Base-by-base conservation (phyloP, 2,888 invertebrate species). In the Himalopsyche japonica region DNA sequence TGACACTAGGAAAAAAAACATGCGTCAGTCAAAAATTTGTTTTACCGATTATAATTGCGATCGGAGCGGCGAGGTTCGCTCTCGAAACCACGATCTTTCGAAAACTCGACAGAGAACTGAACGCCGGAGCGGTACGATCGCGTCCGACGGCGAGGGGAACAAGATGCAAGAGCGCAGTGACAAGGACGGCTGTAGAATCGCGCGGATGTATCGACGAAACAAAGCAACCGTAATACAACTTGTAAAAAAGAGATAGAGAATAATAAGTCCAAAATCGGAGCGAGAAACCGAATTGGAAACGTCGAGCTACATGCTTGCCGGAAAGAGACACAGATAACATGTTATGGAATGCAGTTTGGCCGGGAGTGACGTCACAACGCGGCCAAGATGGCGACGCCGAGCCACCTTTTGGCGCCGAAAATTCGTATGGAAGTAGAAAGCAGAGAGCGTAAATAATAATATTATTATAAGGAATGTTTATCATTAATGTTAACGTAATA, bases 281-380 rank as follows among this genome's bases (percentile, higher is more conserved):
- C 10, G 57, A 57, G 57, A 57, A 24, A 57, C 57, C 57, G 20
- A 57, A 57, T 57, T 57, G 57, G 57, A 57, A 34, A 77, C 81
- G 77, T 83, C 37, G 27, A 49, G 85, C 83, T 85, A 83, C 84
- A 76, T 43, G 43, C 80, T 34, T 82, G 82, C 32, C 24, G 5
- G 81, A 84, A 48, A n/a, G 81, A 78, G 81, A 80, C 24, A 30
- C 64, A 64, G 43, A 57, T 78, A 57, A 64, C 83, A 82, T 81
- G 83, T 80, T 77, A 80, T 82, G 85, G 85, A 86, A 86, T 86
- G 85, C 85, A 34, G 85, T 79, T 78, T 76, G 83, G 82, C 82
- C 79, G 79, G 83, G 78, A 48, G 82, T 85, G 85, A 85, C 85
- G 85, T 85, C 85, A 85, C 81, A 76, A 57, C 57, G 57, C 57